phyloP scores from a whole-genome alignment of 2,797 vertebrate species.

The Anolis apletophallus region DNA sequence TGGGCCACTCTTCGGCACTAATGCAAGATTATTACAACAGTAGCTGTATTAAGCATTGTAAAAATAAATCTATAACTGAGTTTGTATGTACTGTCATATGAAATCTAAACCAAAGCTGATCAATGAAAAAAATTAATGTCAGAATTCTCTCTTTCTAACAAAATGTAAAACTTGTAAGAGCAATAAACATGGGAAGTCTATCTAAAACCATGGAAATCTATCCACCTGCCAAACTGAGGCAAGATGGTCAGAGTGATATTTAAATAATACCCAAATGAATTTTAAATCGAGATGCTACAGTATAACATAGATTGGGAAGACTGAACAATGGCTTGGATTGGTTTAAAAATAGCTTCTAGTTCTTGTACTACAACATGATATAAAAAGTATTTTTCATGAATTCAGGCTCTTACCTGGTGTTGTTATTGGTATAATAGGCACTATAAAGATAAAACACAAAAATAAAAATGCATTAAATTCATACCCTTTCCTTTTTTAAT shows the following conservation, averaged over 20 bases:
- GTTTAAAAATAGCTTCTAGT: background rate
- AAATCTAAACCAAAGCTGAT: background rate
- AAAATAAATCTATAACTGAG: background rate
- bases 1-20: constrained; percentile 86
- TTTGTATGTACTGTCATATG: background rate
- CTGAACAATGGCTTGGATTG: background rate
- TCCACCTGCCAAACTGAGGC: constrained; percentile 20
- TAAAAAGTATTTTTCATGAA: constrained; percentile 46
- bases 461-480: constrained; percentile 50
- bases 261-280: background rate
- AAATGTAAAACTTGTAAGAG: constrained; percentile 21
- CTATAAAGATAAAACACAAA: constrained; percentile 76
- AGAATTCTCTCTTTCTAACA: background rate
- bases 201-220: background rate
- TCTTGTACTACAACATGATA: background rate
- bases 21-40: constrained; percentile 45
- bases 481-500: constrained; percentile 15
- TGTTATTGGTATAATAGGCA: constrained; percentile 73
- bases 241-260: background rate
- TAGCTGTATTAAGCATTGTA: constrained; percentile 28
- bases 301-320: constrained; percentile 50
- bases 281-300: constrained; percentile 37
- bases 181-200: background rate
- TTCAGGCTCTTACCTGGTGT: constrained; percentile 78
- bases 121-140: background rate